phyloP scores from a whole-genome alignment of 2,888 invertebrate species.

The Drosophila demipolita region DNA sequence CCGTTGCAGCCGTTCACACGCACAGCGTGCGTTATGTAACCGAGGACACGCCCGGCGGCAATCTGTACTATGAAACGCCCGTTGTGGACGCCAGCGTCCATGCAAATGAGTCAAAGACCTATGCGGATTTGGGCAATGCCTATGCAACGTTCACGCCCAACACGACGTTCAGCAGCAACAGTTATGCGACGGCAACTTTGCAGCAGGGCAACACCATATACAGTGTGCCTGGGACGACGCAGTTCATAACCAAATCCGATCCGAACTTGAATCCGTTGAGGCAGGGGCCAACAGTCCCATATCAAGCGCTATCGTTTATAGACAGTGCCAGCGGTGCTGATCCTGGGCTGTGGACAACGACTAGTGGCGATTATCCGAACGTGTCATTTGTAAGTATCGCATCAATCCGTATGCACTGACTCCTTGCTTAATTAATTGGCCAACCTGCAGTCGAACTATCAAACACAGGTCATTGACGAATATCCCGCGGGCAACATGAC shows the following conservation, averaged over 20 bases:
- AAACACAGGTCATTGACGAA: slow-evolving; percentile 83
- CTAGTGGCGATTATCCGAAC: slow-evolving; percentile 77
- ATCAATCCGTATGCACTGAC: background rate
- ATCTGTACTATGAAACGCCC: slow-evolving; percentile 74
- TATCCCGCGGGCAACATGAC: slow-evolving; percentile 75
- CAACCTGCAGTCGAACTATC: slow-evolving; percentile 77
- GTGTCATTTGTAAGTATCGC: slow-evolving; percentile 79
- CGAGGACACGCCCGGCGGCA: slow-evolving; percentile 53
- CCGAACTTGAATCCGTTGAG: slow-evolving; percentile 82
- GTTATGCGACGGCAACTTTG: slow-evolving; percentile 68
- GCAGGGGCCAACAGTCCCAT: slow-evolving; percentile 75
- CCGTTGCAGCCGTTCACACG: slow-evolving; percentile 41
- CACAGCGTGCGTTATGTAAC: slow-evolving; percentile 59
- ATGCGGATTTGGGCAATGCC: slow-evolving; percentile 83
- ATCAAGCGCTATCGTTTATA: slow-evolving; percentile 75
- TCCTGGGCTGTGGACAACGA: slow-evolving; percentile 72
- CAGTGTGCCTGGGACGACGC: slow-evolving; percentile 76
- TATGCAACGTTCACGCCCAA: slow-evolving; percentile 76
- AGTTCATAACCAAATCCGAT: slow-evolving; percentile 83
- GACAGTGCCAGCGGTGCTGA: slow-evolving; percentile 77
- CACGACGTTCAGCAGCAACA: slow-evolving; percentile 67
- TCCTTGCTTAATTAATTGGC: slow-evolving; percentile 9
- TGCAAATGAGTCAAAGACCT: slow-evolving; percentile 82
- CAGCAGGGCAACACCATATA: slow-evolving; percentile 78
- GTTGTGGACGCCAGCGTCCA: slow-evolving; percentile 79